A percentile compares a stretch with the other conserved stretches of the same genome.
Conservation (phyloP, 2,888 invertebrate species). For the Philonicus albiceps region DNA sequence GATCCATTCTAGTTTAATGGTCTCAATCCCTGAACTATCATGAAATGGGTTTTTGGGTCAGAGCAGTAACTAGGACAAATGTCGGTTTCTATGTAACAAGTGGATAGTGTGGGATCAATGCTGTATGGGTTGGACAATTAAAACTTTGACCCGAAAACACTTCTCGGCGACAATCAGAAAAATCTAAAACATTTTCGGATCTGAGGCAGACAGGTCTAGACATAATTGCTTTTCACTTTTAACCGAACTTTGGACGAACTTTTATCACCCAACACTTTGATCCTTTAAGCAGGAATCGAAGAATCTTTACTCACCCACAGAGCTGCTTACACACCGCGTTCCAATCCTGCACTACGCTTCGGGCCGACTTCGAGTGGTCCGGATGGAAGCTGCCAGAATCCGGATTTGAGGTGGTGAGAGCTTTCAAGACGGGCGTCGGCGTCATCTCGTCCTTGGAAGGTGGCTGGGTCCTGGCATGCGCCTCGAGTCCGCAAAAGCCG, state of each 20-base stretch:
- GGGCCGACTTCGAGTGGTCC: constrained; percentile 46
- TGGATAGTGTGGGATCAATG: background rate
- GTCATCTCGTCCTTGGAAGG: background rate
- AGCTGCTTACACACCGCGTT: constrained; percentile 64
- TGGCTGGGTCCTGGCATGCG: constrained; percentile 43
- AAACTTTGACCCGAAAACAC: background rate
- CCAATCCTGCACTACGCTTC: constrained; percentile 63
- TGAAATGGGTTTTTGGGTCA: background rate
- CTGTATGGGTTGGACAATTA: background rate
- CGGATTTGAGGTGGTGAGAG: background rate
- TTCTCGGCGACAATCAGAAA: background rate
- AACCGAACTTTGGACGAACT: background rate
- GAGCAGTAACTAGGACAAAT: background rate
- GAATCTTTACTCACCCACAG: constrained; percentile 62
- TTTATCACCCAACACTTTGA: background rate
- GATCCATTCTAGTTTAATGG: background rate
- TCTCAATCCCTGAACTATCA: background rate
- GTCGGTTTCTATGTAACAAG: background rate
- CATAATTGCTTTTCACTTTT: background rate
- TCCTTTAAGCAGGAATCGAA: background rate
- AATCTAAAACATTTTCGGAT: constrained; percentile 16
- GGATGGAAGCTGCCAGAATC: background rate
- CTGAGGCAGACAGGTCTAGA: constrained; percentile 15
- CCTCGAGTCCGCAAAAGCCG: background rate
- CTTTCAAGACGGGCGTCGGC: background rate